A percentile compares a stretch with the other conserved stretches of the same genome.
Conservation (phyloP, 2,113 vertebrate genomes). For the Hirundichthys speculiger region DNA sequence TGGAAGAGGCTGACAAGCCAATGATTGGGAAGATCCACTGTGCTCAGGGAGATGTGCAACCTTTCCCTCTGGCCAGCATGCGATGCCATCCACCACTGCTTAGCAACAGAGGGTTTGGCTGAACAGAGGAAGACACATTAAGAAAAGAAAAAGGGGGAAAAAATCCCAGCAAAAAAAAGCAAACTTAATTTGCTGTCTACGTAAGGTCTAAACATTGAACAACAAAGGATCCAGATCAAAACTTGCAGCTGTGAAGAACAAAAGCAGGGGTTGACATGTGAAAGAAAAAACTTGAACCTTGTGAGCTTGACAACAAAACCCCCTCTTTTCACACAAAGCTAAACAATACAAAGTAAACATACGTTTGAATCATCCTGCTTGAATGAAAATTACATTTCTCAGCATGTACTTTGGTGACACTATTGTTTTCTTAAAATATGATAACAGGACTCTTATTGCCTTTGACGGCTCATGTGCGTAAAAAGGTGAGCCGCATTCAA, state of each 20-base stretch:
- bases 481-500: slow-evolving; percentile 45
- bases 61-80: slow-evolving; percentile 71
- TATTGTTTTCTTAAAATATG: slow-evolving; percentile 22
- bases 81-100: slow-evolving; percentile 76
- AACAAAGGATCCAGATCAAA: slow-evolving; percentile 41
- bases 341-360: slow-evolving; percentile 63
- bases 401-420: slow-evolving; percentile 10
- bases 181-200: slow-evolving; percentile 41
- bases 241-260: slow-evolving; percentile 62
- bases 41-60: slow-evolving; percentile 77
- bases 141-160: slow-evolving; percentile 16
- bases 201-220: slow-evolving; percentile 20
- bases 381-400: slow-evolving; percentile 31
- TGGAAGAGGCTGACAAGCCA: slow-evolving; percentile 56
- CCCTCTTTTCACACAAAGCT: slow-evolving; percentile 33
- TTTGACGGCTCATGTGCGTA: slow-evolving; percentile 2
- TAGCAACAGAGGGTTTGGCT: slow-evolving; percentile 83
- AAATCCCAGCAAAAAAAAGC: slow-evolving; percentile 47
- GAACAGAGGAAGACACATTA: slow-evolving; percentile 59
- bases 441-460: slow-evolving; percentile 13
- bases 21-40: slow-evolving; percentile 86
- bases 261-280: slow-evolving; percentile 58
- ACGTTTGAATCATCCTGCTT: slow-evolving; percentile 53
- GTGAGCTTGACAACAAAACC: slow-evolving; percentile 47
- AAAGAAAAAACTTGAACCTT: slow-evolving; percentile 57